Conservation (phyloP, 2,888 invertebrate species). For the Glaucopsyche alexis region DNA sequence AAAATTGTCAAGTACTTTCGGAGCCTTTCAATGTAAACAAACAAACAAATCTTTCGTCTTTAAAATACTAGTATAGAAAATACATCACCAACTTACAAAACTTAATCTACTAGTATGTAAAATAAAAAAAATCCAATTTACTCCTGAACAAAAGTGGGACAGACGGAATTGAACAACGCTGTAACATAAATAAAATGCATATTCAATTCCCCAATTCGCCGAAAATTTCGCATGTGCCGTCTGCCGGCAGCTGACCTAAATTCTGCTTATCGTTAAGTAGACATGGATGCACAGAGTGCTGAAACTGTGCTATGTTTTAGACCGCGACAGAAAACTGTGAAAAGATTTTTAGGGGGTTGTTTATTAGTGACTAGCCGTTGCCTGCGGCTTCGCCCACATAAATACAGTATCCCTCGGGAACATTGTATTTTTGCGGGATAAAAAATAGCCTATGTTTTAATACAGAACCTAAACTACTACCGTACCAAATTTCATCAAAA, state of each 20-base stretch:
- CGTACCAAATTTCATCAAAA: too few relatives aligned
- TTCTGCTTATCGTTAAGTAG: slow-evolving; percentile 15
- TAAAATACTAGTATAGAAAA: too few relatives aligned
- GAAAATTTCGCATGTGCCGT: background rate
- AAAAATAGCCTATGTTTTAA: too few relatives aligned
- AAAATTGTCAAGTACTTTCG: too few relatives aligned
- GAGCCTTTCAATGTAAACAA: too few relatives aligned
- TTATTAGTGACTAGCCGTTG: too few relatives aligned
- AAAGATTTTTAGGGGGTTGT: too few relatives aligned
- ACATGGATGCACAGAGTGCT: background rate
- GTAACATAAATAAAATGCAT: slow-evolving; percentile 15
- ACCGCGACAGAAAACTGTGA: background rate
- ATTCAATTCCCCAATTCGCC: slow-evolving; percentile 1
- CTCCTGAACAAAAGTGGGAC: background rate
- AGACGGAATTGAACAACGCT: slow-evolving; percentile 1
- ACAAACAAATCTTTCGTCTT: too few relatives aligned
- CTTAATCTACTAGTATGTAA: background rate
- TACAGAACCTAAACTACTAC: too few relatives aligned
- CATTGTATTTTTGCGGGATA: too few relatives aligned
- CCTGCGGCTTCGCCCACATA: too few relatives aligned
- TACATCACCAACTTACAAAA: background rate
- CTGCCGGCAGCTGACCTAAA: slow-evolving; percentile 1
- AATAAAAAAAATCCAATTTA: background rate
- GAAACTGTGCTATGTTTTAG: slow-evolving; percentile 2
- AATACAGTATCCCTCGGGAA: too few relatives aligned